phyloP scores from a whole-genome alignment of 1,140 invertebrate genomes.

The Dendrolimus kikuchii region DNA sequence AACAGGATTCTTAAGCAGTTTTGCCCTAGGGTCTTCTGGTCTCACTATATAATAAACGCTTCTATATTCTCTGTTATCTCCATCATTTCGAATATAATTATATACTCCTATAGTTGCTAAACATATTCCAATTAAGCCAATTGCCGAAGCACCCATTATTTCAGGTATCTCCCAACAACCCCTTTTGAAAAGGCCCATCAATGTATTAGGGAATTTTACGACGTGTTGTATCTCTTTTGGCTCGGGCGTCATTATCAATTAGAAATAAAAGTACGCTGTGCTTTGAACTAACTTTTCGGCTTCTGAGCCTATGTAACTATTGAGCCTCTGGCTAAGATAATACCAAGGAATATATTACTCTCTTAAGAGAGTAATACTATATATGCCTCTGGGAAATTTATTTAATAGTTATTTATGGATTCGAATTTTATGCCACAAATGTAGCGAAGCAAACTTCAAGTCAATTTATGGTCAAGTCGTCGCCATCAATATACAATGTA shows the following conservation, averaged over 20 bases:
- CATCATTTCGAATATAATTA: constrained; percentile 61
- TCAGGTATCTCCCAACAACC: constrained; percentile 76
- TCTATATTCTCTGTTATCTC: constrained; percentile 69
- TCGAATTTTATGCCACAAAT: too few species aligned
- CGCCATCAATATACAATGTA: too few species aligned
- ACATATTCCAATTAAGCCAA: constrained; percentile 65
- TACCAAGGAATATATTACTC: too few species aligned
- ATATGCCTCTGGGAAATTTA: too few species aligned
- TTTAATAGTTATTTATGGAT: too few species aligned
- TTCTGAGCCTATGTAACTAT: too few species aligned
- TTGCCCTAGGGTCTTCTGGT: constrained; percentile 59
- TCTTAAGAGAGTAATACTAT: too few species aligned
- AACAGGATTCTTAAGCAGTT: constrained; percentile 42
- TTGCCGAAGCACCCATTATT: constrained; percentile 65
- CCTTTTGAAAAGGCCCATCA: constrained; percentile 60
- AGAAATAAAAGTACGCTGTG: background rate
- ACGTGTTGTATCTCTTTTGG: constrained; percentile 44
- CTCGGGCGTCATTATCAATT: constrained; percentile 28
- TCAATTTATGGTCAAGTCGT: too few species aligned
- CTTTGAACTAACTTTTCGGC: too few species aligned
- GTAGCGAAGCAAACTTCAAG: too few species aligned
- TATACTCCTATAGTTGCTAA: constrained; percentile 34
- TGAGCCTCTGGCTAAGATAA: too few species aligned
- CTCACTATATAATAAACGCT: constrained; percentile 62
- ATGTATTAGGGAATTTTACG: constrained; percentile 37